Conservation (phyloP, 2,113 vertebrate genomes). For the Bucco capensis region DNA sequence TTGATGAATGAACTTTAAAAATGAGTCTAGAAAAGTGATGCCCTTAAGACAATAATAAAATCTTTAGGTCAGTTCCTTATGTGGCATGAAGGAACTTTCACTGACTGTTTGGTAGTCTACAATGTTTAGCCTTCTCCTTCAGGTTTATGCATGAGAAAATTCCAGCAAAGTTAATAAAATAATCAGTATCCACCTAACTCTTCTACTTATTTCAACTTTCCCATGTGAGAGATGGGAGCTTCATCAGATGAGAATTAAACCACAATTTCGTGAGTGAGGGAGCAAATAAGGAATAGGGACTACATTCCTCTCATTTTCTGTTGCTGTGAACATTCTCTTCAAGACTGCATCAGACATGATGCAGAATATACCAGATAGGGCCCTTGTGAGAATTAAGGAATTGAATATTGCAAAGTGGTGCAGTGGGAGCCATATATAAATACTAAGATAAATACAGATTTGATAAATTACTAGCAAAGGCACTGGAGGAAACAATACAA, state of each 20-base stretch:
- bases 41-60: neutral
- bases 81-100: neutral
- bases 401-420: constrained; percentile 46
- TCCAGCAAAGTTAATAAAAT: too few relatives aligned
- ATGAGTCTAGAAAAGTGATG: neutral
- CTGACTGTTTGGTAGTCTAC: too few relatives aligned
- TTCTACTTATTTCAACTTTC: neutral
- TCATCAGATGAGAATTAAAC: neutral
- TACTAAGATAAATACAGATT: constrained; percentile 54
- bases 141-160: too few relatives aligned
- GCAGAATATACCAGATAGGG: constrained; percentile 36
- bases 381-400: constrained; percentile 53
- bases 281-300: neutral
- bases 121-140: too few relatives aligned
- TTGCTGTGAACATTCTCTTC: neutral
- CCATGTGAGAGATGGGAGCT: neutral
- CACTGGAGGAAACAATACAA: constrained; percentile 49
- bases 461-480: constrained; percentile 49
- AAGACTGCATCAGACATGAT: neutral
- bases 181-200: neutral
- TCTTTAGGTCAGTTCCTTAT: neutral
- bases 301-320: neutral
- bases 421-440: constrained; percentile 53
- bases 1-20: neutral
- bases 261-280: neutral